Evolutionary conservation across 2,888 invertebrate species (phyloP).

Genomic region (Noctua pronuba): DNA sequence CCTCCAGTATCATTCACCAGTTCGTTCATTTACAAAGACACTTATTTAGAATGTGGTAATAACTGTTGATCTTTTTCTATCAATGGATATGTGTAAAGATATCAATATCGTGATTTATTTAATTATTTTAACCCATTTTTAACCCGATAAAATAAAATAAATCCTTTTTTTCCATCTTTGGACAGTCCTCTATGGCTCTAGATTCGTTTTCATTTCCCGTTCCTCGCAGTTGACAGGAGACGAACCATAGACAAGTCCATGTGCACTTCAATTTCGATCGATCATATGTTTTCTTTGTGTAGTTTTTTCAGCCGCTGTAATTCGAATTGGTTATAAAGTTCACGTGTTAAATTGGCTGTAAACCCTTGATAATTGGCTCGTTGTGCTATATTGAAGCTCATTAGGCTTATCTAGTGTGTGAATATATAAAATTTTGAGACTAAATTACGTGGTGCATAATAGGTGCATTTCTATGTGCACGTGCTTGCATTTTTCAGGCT

Average conservation of each 20-base stretch:
- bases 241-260: constrained; percentile 86
- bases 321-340: constrained; percentile 87
- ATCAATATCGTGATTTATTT: neutral
- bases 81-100: neutral
- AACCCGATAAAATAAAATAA: neutral
- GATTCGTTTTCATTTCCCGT: constrained; percentile 58
- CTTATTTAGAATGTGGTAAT: neutral
- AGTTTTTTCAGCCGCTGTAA: constrained; percentile 89
- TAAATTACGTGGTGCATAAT: constrained; percentile 76
- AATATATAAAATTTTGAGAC: constrained; percentile 58
- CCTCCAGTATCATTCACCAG: neutral
- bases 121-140: neutral
- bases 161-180: neutral
- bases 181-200: constrained; percentile 29
- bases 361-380: constrained; percentile 58
- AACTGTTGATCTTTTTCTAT: neutral
- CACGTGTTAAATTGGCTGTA: constrained; percentile 71
- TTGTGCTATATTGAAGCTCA: constrained; percentile 58
- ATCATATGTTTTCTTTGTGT: constrained; percentile 91
- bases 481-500: constrained; percentile 88
- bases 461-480: constrained; percentile 86
- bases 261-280: constrained; percentile 90
- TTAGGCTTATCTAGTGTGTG: constrained; percentile 49
- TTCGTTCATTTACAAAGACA: constrained; percentile 13
- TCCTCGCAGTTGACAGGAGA: constrained; percentile 72